Evolutionary conservation across 2,113 vertebrate genomes (phyloP), one percentile per base, ranked within the genome.

Genomic region (Bujurquina vittata): DNA sequence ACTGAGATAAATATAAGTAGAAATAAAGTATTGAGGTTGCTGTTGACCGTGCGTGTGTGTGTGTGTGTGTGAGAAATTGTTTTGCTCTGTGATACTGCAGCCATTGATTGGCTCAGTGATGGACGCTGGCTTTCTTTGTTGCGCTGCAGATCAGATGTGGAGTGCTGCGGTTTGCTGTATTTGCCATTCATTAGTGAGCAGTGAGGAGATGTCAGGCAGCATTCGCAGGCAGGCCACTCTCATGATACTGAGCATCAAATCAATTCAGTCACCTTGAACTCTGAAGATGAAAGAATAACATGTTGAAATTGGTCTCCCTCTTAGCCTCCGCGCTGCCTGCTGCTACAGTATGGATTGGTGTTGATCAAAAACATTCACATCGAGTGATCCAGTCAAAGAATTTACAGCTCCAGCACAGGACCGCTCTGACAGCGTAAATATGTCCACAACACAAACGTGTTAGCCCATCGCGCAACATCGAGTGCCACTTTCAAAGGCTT

Each of bases 231-330:
- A 59, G 86, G 37, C 77, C 84, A 80, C 79, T 79, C 20, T 33
- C 61, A 49, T 78, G 83, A 93, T 85, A 75, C 86, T 73, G 37
- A 84, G 74, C 87, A 63, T 89, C 79, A 84, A 93, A 93, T 94
- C 93, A 89, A 92, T 93, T 90, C 88, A 86, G 88, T 92, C 91
- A 90, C 91, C 90, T 94, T 94, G 90, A 93, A 93, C 93, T 93
- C 83, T 88, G 88, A 87, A 83, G 92, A 94, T 94, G 91, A 91
- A 88, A 89, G 89, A 86, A 88, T 88, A 90, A 92, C 87, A 86
- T 79, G 87, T 75, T 84, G 85, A 52, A 89, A 86, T 78, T 84
- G 81, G 81, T 83, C 67, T 84, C 49, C 62, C 77, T 83, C 80
- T 86, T 83, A 63, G 33, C 77, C 46, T n/a, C 49, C 55, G 49